Evolutionary conservation across 2,888 invertebrate species (phyloP).

Genomic region (Phania funesta): DNA sequence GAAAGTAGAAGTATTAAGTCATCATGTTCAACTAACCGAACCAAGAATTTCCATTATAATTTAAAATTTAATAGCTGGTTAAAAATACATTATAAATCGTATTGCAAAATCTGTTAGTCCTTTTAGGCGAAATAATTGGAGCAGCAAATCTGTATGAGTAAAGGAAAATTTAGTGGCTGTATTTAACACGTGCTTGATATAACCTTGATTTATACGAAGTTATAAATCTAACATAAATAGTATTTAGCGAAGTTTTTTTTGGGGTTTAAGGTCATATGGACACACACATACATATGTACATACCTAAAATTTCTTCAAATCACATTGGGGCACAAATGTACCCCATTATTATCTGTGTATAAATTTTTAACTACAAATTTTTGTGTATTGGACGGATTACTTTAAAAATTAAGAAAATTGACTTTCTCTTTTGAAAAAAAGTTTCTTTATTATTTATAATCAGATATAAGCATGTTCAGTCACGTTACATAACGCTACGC

Average conservation of each 20-base stretch:
- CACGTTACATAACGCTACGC: no score
- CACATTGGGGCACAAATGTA: no score
- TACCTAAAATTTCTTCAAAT: no score
- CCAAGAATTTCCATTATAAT: conserved; percentile 26
- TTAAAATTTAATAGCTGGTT: conserved; percentile 18
- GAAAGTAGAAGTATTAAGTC: conserved; percentile 36
- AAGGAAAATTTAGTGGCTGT: neutral
- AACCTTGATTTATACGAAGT: conserved; percentile 21
- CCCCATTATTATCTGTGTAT: no score
- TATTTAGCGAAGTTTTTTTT: neutral
- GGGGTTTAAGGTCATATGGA: neutral
- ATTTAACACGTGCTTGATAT: conserved; percentile 21
- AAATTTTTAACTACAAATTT: no score
- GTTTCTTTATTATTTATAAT: no score
- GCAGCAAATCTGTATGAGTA: conserved; percentile 14
- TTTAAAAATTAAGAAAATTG: no score
- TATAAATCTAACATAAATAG: neutral
- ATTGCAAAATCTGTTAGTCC: conserved; percentile 7
- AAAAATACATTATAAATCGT: conserved; percentile 16
- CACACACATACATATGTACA: no score
- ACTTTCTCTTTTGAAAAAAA: no score
- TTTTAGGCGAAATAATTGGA: conserved; percentile 1
- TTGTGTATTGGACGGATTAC: no score
- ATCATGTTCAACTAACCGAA: conserved; percentile 35
- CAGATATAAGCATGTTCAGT: no score